Evolutionary conservation across 2,888 invertebrate genomes (phyloP), one percentile per base, ranked within the genome.

Genomic region (Chesias legatella): DNA sequence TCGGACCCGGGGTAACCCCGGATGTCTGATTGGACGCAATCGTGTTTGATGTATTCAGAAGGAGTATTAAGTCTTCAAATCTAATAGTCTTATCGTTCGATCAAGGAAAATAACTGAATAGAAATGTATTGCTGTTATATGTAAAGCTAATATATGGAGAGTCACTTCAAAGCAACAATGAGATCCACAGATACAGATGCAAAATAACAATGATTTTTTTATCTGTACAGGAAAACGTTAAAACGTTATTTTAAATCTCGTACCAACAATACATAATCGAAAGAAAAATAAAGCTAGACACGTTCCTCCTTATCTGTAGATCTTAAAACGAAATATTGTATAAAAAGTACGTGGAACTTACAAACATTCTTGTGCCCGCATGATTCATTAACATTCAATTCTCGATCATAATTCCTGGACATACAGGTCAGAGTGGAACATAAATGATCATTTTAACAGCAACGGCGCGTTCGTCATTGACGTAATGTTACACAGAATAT

Each of bases 251-350:
- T 60, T 61, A 66, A 73, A 80, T 76, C 67, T 71, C 51, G 40
- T 47, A 63, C 57, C 60, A 70, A 81, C 76, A 82, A 80, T 78
- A 52, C 43, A 58, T 65, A 66, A 70, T 65, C 66, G 69, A 79
- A 73, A 67, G 67, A 72, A 63, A 79, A 74, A 75, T 71, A 68
- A 64, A 68, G 70, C 74, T 68, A 75, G 73, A 75, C 69, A 65
- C 70, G 64, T 59, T 54, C 54, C 63, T 52, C 64, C 72, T 73
- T 82, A 83, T 82, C 84, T 60, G 66, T 56, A 63, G 63, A 83
- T 81, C 82, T 79, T 58, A 53, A 58, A 69, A 73, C 65, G 68
- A 73, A 78, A 79, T 77, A 77, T 77, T 73, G 64, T 73, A 79
- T 72, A 81, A 79, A 81, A 80, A 77, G 71, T 75, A 75, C 72